Base-by-base conservation (phyloP, 2,888 invertebrate species). In the Tetranychus piercei region DNA sequence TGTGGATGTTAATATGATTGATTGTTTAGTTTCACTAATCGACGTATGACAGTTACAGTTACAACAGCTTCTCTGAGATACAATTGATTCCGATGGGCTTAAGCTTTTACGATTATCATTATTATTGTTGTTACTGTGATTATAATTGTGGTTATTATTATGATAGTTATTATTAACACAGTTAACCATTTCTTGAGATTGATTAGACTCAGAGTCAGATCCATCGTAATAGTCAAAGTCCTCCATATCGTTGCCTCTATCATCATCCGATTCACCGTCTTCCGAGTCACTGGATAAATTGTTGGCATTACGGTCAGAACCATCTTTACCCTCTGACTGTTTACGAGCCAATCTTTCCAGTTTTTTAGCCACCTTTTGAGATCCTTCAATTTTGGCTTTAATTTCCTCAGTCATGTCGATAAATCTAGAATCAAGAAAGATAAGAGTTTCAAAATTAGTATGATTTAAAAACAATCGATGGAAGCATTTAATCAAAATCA, bases 371-470 rank as follows among this genome's bases (percentile, higher is more conserved):
- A 94, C 93, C 84, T 94, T 94, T 80, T 92, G 89, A 74, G 90
- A 90, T 65, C 91, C 90, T 82, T 92, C 92, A 22, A 94, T 84
- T 81, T 92, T 92, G 79, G 92, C 92, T 80, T 92, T 92, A 81
- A 94, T 93, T 78, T 92, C 92, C 79, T 93, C 92, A 22, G 92
- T 92, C 74, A 94, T 86, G 80, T 92, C 92, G 82, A 94, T 87
- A 83, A 93, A 92, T 80, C 91, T 88, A 5, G 34, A 34, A 34
- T 1, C 34, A 34, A 34, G 34, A 34, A 34, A 34, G 3, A 34
- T 78, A 3, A 34, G 34, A 34, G 34, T 34, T 34, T 34, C 1
- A 5, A n/a, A 34, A 34, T 34, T 34, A 34, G 3, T 34, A 34
- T 4, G 78, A 80, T 43, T n/a, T 44, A 15, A 55, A 64, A 20